Base-by-base conservation (phyloP, 2,888 invertebrate species). In the Drosophila glabriapex region DNA sequence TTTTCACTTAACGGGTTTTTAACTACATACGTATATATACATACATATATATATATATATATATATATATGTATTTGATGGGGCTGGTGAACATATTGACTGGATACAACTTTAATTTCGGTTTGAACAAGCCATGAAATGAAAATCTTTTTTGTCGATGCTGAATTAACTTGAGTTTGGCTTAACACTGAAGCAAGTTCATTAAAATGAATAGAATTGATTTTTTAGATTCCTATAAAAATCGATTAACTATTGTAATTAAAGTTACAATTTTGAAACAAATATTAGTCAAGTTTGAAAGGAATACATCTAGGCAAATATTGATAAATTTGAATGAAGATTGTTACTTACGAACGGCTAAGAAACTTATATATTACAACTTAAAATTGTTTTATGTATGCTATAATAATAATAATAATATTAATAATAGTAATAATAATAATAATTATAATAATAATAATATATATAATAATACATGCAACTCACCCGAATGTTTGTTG, bases 1-100 rank as follows among this genome's bases (percentile, higher is more conserved):
- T 91, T 92, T 91, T 90, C 91, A 92, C 91, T 92, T 91, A 91
- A 91, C 86, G 84, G 85, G 78, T 72, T 88, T 85, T 85, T 88
- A 86, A 86, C 84, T 87, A 85, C 83, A 78, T 68, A 62, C 79
- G 81, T 49, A 25, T 46, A 35, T 5, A 33, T 3, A n/a, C 59
- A 62, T 75, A 65, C 50, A 59, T 41, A 22, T 46, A 25, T 31
- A 35, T 16, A 33, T 9, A 25, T 31, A 35, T 16, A 33, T 9
- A 6, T 63, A 60, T 77, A 58, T 60, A 54, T 52, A 3, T 29
- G 16, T 69, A 59, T 73, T 69, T 53, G 58, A 71, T 10, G 54
- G 31, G 7, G 1, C 31, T n/a, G 19, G 6, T 6, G 10, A 7
- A 56, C 39, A 56, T n/a, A 56, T 29, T n/a, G 28, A 19, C 5